Evolutionary conservation across 2,888 invertebrate species (phyloP), one percentile per base, ranked within the genome.

Genomic region (Spodoptera picta): DNA sequence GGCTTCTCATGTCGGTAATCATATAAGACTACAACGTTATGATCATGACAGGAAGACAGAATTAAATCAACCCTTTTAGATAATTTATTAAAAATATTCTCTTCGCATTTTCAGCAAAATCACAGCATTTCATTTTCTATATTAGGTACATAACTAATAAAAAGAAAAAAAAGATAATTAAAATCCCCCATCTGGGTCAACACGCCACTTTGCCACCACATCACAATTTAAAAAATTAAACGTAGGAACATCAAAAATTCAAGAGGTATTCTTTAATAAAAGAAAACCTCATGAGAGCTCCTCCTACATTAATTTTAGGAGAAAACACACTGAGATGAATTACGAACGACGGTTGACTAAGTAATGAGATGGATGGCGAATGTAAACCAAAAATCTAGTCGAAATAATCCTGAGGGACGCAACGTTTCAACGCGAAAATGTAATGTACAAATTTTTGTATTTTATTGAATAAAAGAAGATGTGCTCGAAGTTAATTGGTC

Each of bases 281-380:
- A 65, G 47, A 47, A 71, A 73, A 62, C 56, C 69, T 65, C 77
- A 56, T 24, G 73, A 73, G 66, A n/a, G 62, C 23, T 46, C 58
- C 23, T 46, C 50, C 7, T 41, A 31, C 60, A 75, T 65, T 75
- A 58, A 75, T 75, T 70, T 71, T 43, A 56, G 62, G 62, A 65
- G 67, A 70, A 65, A 70, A 55, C 43, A 56, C 55, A 64, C 66
- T 49, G 52, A 59, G 62, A 66, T 72, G 55, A 63, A 69, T 72
- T 79, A 52, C 42, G 50, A 60, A 73, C 64, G 53, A 67, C 41
- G 55, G 48, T 44, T 24, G 73, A 53, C 64, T 69, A 73, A 76
- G 66, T 76, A 77, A 77, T 79, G 73, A 69, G 65, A 62, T 53
- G 67, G 52, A 56, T 55, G 43, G 56, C 43, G 46, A 59, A 76